Conservation (phyloP, 92 coral and sea anemone genomes). For the Epizoanthus rinbou region DNA sequence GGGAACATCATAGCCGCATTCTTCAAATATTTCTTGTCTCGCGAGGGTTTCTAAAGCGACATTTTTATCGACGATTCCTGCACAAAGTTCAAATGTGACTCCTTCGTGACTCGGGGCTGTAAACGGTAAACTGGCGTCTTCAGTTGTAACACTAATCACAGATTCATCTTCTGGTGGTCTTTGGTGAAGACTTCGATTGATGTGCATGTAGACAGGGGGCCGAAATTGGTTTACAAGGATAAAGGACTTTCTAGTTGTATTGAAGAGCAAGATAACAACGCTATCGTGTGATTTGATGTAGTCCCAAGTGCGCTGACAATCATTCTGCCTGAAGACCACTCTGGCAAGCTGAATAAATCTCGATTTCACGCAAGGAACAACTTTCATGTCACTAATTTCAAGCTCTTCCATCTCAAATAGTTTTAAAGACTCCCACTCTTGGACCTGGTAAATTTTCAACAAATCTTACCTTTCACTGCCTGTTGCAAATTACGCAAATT, state of each 20-base stretch:
- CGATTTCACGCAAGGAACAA: conserved; percentile 88
- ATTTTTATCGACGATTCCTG: conserved; percentile 94
- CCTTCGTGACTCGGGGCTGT: conserved; percentile 74
- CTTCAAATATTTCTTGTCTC: conserved; percentile 94
- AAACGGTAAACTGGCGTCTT: conserved; percentile 65
- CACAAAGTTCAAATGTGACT: conserved; percentile 95
- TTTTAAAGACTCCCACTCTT: neutral
- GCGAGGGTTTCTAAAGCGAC: conserved; percentile 66
- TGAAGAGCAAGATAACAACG: conserved; percentile 74
- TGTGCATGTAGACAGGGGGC: conserved; percentile 89
- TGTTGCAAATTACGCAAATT: too few relatives aligned
- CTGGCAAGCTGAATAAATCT: conserved; percentile 81
- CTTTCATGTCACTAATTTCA: conserved; percentile 72
- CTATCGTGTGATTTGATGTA: conserved; percentile 76
- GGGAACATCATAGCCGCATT: conserved; percentile 98
- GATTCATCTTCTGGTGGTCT: conserved; percentile 25
- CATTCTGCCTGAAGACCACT: conserved; percentile 92
- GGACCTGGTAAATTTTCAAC: neutral
- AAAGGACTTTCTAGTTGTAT: conserved; percentile 90
- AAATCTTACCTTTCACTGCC: neutral
- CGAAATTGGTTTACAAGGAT: conserved; percentile 91
- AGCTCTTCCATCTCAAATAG: conserved; percentile 55
- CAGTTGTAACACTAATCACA: conserved; percentile 55
- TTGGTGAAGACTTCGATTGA: conserved; percentile 71
- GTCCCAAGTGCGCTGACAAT: conserved; percentile 73